A percentile compares a stretch with the other conserved stretches of the same genome.
Conservation (phyloP, 2,888 invertebrate species). For the Pimpla rufipes region DNA sequence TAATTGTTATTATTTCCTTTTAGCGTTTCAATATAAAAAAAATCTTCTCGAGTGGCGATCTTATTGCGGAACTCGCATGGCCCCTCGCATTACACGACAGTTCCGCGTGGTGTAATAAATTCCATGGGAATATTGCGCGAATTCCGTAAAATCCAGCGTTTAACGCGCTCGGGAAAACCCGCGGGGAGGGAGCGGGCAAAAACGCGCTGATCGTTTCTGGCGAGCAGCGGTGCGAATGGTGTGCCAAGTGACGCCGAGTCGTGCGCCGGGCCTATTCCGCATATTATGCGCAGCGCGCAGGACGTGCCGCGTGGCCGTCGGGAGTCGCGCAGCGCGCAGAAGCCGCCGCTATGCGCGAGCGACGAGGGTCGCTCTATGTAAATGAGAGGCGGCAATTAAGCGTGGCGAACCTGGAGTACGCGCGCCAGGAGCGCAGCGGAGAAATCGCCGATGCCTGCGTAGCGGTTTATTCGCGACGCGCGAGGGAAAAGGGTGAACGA, state of each 20-base stretch:
- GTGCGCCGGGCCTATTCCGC: conserved; percentile 2
- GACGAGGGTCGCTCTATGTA: conserved; percentile 81
- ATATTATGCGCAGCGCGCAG: conserved; percentile 58
- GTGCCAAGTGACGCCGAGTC: not conserved
- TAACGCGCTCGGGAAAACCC: too few relatives aligned
- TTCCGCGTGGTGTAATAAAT: not conserved
- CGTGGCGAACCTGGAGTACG: conserved; percentile 67
- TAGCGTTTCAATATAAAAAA: conserved; percentile 1
- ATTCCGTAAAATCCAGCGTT: too few relatives aligned
- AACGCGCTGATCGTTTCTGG: conserved; percentile 3
- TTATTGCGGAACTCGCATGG: not conserved
- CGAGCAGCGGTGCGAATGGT: not conserved
- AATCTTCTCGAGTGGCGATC: conserved; percentile 18
- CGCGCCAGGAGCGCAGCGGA: conserved; percentile 43
- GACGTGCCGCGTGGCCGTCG: conserved; percentile 66
- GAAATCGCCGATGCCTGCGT: conserved; percentile 63
- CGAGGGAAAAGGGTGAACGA: conserved; percentile 34
- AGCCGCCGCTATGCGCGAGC: conserved; percentile 44
- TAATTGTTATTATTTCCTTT: not conserved
- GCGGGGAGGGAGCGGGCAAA: too few relatives aligned
- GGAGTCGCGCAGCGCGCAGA: conserved; percentile 68
- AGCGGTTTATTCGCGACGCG: conserved; percentile 61
- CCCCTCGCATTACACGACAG: not conserved
- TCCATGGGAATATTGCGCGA: not conserved
- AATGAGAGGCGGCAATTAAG: conserved; percentile 83